These are phyloP conservation scores for Euglossa dilemma DNA, from an alignment of 1,140 invertebrate species.

Conservation along the genomic window DNA sequence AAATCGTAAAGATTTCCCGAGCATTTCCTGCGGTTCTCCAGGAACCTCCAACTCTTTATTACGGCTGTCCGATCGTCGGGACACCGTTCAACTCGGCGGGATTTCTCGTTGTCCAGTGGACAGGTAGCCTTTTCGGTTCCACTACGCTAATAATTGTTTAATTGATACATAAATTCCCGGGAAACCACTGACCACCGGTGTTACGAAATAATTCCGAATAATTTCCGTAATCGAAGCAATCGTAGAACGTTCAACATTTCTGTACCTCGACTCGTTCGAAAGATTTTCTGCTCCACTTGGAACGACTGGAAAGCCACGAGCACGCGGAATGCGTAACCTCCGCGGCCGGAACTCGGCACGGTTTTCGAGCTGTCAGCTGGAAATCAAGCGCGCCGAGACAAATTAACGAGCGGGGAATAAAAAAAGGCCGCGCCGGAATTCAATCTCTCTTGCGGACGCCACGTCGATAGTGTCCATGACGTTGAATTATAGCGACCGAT, in stretches of 20 bases:
- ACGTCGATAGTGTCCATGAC: constrained; percentile 11
- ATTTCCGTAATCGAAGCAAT: too few species aligned
- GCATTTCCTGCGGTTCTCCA: background rate
- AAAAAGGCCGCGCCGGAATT: background rate
- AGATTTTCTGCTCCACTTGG: too few species aligned
- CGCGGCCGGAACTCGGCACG: background rate
- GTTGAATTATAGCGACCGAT: constrained; percentile 35
- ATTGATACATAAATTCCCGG: background rate
- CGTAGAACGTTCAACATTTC: too few species aligned
- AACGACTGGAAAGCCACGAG: too few species aligned
- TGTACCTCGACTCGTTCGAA: too few species aligned
- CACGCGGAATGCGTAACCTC: background rate
- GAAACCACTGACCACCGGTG: too few species aligned
- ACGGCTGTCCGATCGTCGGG: background rate
- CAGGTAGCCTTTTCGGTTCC: background rate
- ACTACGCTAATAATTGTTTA: background rate
- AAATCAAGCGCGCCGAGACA: background rate
- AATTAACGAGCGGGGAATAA: constrained; percentile 9
- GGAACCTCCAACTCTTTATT: background rate
- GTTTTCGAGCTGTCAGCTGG: background rate
- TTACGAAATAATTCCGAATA: too few species aligned
- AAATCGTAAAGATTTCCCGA: background rate
- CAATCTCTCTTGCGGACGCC: constrained; percentile 10
- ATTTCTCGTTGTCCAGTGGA: background rate
- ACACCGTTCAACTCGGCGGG: too few species aligned